Evolutionary conservation across 1,140 invertebrate genomes (phyloP), one percentile per base, ranked within the genome.

Genomic region (Drosophila truncata): DNA sequence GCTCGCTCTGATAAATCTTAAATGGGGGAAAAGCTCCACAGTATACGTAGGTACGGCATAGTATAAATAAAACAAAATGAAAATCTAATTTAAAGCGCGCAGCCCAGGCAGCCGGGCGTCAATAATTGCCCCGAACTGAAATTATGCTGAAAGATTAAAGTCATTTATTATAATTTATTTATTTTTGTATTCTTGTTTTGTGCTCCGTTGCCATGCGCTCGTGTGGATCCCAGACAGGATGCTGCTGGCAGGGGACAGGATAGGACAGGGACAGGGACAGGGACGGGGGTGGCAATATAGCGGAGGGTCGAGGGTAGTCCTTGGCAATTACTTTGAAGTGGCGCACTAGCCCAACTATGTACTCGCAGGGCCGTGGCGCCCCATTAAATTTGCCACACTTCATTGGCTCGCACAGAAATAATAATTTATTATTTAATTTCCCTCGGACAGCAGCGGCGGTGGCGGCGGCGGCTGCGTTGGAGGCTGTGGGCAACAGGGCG

Each of bases 391-490:
- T 85, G 85, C 78, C 78, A 88, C 85, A 88, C 78, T 88, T 88
- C 85, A 88, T 88, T 90, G 85, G 85, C 78, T 79, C 69, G 81
- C 81, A 65, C 62, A 72, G 70, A 78, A 90, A 88, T 88, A 90
- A 88, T 88, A 88, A 88, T 88, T 88, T 88, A 88, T 88, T 88
- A 88, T 88, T 88, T 90, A 81, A 88, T 88, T 90, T 58, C 58
- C 41, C 50, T 44, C 37, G 37, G 76, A 72, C 44, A 46, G 61
- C 49, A 13, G 18, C 10, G 16, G 16, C 9, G 31, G 16, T 5
- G 31, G 47, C 9, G 44, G 11, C 1, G 20, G 47, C 9, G 20
- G 25, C 8, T 18, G 20, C 2, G 20, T 9, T 11, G 18, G 18
- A 13, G 42, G 58, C 27, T 18, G 29, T 37, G 39, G 65, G 20